Conservation (phyloP, 2,797 vertebrate genomes). For the Gadopsis bispinosus region DNA sequence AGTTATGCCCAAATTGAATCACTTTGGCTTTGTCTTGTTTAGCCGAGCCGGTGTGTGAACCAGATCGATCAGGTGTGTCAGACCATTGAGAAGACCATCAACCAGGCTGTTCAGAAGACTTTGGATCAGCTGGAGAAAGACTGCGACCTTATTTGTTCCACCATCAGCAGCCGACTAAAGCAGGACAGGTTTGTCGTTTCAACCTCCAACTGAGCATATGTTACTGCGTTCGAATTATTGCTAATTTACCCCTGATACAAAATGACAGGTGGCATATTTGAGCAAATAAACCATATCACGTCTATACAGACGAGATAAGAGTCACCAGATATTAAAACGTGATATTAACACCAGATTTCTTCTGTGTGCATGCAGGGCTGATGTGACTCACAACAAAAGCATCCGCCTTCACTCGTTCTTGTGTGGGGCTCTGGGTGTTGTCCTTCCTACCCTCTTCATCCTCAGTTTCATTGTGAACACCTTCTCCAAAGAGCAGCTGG, state of each 20-base stretch:
- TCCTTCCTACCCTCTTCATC: constrained; percentile 82
- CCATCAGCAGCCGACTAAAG: constrained; percentile 78
- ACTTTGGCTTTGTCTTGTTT: constrained; percentile 30
- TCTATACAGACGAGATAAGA: background rate
- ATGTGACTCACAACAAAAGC: constrained; percentile 79
- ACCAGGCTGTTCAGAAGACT: constrained; percentile 88
- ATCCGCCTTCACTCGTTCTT: constrained; percentile 80
- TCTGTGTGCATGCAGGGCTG: constrained; percentile 70
- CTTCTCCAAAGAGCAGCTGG: constrained; percentile 77
- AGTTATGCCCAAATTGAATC: background rate
- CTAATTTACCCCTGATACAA: background rate
- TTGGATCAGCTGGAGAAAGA: constrained; percentile 88
- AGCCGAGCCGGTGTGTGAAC: constrained; percentile 87
- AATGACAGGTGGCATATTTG: background rate
- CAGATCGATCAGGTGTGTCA: constrained; percentile 86
- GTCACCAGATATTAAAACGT: constrained; percentile 6
- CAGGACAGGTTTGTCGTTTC: constrained; percentile 80
- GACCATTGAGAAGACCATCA: constrained; percentile 89
- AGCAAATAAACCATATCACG: constrained; percentile 14
- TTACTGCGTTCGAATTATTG: background rate
- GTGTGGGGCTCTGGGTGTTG: constrained; percentile 77
- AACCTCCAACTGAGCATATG: background rate
- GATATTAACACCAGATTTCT: constrained; percentile 22
- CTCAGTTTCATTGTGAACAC: constrained; percentile 83
- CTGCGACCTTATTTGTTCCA: constrained; percentile 82